phyloP scores from a whole-genome alignment of 2,888 invertebrate species.

The Troilus luridus region DNA sequence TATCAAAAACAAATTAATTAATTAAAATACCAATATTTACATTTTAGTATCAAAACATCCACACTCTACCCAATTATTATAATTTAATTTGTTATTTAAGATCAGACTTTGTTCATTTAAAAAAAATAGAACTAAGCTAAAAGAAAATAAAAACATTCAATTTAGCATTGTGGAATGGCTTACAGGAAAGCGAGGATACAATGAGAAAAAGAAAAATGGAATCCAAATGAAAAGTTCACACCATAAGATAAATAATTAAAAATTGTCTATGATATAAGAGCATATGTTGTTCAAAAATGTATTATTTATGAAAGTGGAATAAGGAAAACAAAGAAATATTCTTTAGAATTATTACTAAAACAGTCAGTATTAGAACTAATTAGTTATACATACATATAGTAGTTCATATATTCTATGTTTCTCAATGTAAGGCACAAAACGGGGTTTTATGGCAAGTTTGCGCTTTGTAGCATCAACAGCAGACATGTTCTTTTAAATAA shows the following conservation, averaged over 20 bases:
- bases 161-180: not conserved
- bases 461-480: constrained; percentile 63
- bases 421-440: constrained; percentile 77
- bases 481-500: constrained; percentile 44
- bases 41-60: not conserved
- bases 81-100: not conserved
- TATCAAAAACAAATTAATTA: no score
- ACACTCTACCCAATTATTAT: not conserved
- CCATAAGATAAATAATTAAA: not conserved
- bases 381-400: constrained; percentile 72
- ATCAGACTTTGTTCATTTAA: not conserved
- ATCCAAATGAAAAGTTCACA: not conserved
- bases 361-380: not conserved
- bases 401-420: constrained; percentile 77
- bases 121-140: not conserved
- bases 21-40: no score
- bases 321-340: constrained; percentile 55
- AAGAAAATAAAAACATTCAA: not conserved
- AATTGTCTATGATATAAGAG: not conserved
- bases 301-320: not conserved
- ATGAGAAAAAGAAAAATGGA: not conserved
- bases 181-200: not conserved
- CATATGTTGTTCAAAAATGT: not conserved
- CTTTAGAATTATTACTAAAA: constrained; percentile 29
- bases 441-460: constrained; percentile 67